phyloP scores from a whole-genome alignment of 2,113 vertebrate genomes.

The Candoia aspera region DNA sequence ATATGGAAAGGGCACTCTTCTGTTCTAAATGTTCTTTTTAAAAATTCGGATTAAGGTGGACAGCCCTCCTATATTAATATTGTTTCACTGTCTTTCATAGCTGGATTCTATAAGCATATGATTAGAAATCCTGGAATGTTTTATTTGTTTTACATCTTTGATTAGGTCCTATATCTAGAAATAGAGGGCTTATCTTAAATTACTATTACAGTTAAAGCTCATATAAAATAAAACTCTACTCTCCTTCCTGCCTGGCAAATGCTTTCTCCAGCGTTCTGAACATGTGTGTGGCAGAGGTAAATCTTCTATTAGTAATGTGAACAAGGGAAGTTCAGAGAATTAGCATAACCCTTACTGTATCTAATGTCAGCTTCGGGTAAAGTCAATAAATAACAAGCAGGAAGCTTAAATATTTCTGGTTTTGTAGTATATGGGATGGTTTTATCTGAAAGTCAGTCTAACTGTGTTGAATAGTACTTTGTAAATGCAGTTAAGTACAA shows the following conservation, averaged over 20 bases:
- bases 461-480: not conserved
- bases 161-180: not conserved
- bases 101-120: not conserved
- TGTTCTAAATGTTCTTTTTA: not conserved
- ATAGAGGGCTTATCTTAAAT: not conserved
- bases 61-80: not conserved
- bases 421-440: not conserved
- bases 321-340: not conserved
- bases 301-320: not conserved
- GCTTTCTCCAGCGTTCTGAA: not conserved
- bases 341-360: not conserved
- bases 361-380: not conserved
- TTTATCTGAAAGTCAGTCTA: not conserved
- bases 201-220: not conserved
- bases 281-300: not conserved
- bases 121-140: not conserved
- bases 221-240: conserved; percentile 8
- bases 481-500: not conserved
- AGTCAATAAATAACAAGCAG: not conserved
- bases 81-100: not conserved
- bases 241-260: not conserved
- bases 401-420: not conserved
- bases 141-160: not conserved
- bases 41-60: not conserved
- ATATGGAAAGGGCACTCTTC: not conserved